phyloP scores from a whole-genome alignment of 2,888 invertebrate species.

The Cheilosia variabilis region DNA sequence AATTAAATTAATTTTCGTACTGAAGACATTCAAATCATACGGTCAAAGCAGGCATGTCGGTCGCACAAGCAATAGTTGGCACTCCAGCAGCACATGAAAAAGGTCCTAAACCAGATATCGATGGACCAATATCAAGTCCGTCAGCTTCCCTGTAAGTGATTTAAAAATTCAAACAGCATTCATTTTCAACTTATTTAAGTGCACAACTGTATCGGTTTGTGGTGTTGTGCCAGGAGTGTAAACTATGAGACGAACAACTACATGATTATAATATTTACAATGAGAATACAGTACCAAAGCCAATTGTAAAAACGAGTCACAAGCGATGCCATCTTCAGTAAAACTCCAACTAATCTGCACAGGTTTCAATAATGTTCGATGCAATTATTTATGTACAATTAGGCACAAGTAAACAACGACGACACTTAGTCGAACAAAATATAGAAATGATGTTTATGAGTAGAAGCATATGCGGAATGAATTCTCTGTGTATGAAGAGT shows the following conservation, averaged over 20 bases:
- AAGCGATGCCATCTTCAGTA: conserved; percentile 22
- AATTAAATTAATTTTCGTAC: background rate
- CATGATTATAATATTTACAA: background rate
- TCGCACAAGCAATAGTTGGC: conserved; percentile 49
- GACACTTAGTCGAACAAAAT: background rate
- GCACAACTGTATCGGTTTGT: no score
- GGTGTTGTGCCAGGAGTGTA: no score
- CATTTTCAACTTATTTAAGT: no score
- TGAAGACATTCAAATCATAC: conserved; percentile 18
- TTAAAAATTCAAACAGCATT: background rate
- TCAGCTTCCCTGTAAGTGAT: conserved; percentile 48
- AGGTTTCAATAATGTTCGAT: background rate
- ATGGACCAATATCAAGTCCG: conserved; percentile 49
- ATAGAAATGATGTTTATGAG: background rate
- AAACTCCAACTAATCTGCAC: background rate
- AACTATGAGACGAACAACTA: background rate
- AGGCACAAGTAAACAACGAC: background rate
- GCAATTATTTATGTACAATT: conserved; percentile 3
- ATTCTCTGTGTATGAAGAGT: background rate
- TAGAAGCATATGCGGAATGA: background rate
- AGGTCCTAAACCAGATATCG: conserved; percentile 61
- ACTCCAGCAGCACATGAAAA: conserved; percentile 64
- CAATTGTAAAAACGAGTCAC: conserved; percentile 32
- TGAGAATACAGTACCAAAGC: conserved; percentile 16
- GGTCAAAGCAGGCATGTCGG: conserved; percentile 63